phyloP scores from a whole-genome alignment of 2,113 vertebrate genomes.

The Tragelaphus strepsiceros region DNA sequence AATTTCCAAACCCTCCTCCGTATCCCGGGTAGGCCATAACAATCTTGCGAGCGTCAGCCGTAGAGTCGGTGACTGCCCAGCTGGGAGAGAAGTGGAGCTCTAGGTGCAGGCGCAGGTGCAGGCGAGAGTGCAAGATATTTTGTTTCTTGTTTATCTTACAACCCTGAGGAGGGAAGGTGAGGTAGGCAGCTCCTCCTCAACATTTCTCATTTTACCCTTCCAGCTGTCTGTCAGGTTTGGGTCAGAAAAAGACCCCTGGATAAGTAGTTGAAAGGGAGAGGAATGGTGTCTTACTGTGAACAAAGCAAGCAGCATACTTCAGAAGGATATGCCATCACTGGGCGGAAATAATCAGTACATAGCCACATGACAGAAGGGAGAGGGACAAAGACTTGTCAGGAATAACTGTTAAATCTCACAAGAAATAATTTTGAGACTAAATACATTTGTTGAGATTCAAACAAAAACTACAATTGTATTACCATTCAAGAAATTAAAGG shows the following conservation, averaged over 20 bases:
- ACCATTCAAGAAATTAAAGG: neutral
- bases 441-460: neutral
- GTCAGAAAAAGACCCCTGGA: neutral
- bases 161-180: neutral
- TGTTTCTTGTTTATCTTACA: neutral
- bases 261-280: neutral
- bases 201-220: neutral
- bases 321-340: neutral
- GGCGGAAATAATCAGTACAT: neutral
- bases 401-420: neutral
- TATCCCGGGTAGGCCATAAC: slow-evolving; percentile 74
- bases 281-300: neutral
- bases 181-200: neutral
- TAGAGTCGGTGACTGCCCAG: fast-evolving
- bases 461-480: neutral
- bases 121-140: neutral
- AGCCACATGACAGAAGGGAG: neutral
- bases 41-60: neutral
- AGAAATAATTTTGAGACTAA: neutral
- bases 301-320: neutral
- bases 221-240: neutral
- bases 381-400: neutral
- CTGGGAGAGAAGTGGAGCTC: fast-evolving
- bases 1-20: slow-evolving; percentile 79
- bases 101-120: neutral